Evolutionary conservation across 2,113 vertebrate genomes (phyloP).

Genomic region (Hipposideros armiger): DNA sequence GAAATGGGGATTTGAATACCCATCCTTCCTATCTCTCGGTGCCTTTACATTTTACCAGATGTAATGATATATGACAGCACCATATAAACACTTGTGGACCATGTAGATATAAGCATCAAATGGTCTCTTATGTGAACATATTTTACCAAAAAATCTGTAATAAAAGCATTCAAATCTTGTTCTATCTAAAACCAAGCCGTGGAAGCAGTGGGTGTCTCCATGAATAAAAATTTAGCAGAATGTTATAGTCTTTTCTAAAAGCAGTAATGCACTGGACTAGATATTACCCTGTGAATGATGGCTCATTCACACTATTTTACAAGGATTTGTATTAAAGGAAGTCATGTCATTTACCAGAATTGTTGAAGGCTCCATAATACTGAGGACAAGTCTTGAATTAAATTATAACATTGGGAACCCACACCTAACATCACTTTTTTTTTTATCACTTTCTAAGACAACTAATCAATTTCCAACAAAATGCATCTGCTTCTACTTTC

Average conservation of each 20-base stretch:
- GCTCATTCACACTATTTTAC: constrained; percentile 53
- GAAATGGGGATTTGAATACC: constrained; percentile 5
- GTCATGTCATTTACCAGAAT: constrained; percentile 63
- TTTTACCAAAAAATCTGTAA: constrained; percentile 51
- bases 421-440: background rate
- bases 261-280: constrained; percentile 2
- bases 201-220: background rate
- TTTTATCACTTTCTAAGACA: constrained; percentile 53
- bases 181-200: constrained; percentile 30
- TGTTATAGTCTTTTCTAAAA: constrained; percentile 51
- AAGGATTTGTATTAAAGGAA: constrained; percentile 68
- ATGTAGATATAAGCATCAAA: background rate
- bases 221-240: constrained; percentile 52
- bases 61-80: background rate
- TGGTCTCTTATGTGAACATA: background rate
- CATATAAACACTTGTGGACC: background rate
- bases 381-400: constrained; percentile 48
- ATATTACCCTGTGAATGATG: constrained; percentile 33
- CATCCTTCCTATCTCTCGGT: background rate
- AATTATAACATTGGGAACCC: background rate
- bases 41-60: background rate
- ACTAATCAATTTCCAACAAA: constrained; percentile 44
- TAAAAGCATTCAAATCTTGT: constrained; percentile 20
- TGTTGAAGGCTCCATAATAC: constrained; percentile 36
- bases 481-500: background rate